phyloP scores from a whole-genome alignment of 2,113 vertebrate genomes.

The Phaetusa simplex region DNA sequence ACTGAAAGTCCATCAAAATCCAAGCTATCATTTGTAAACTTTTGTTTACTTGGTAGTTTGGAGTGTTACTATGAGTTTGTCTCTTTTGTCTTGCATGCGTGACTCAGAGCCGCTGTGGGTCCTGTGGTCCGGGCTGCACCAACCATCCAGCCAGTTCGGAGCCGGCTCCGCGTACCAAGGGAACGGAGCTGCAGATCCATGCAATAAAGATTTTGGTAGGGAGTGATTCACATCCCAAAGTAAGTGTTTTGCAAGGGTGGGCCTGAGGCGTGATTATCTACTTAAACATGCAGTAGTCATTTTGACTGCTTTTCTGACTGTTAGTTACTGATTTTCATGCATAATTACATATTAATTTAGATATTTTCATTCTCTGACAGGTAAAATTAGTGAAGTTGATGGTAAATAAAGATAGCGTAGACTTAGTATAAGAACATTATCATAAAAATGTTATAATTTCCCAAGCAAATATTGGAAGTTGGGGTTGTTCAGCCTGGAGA shows the following conservation, averaged over 20 bases:
- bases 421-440: background rate
- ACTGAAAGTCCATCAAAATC: background rate
- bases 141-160: background rate
- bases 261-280: background rate
- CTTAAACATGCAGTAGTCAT: background rate
- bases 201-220: background rate
- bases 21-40: rapidly evolving
- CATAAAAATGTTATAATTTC: background rate
- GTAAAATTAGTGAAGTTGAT: slow-evolving; percentile 10
- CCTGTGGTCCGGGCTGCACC: rapidly evolving
- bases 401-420: background rate
- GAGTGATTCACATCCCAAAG: background rate
- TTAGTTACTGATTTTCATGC: background rate
- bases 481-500: background rate
- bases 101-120: background rate
- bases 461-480: background rate
- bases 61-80: rapidly evolving
- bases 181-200: background rate
- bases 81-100: no score
- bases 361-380: slow-evolving; percentile 7
- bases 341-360: background rate
- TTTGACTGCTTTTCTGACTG: background rate
- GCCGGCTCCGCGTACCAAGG: rapidly evolving
- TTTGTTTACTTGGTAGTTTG: background rate
- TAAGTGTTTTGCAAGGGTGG: slow-evolving; percentile 8